A percentile compares a stretch with the other conserved stretches of the same genome.
Evolutionary conservation across 2,888 invertebrate genomes (phyloP).

Genomic region (Neoscelio sp.): DNA sequence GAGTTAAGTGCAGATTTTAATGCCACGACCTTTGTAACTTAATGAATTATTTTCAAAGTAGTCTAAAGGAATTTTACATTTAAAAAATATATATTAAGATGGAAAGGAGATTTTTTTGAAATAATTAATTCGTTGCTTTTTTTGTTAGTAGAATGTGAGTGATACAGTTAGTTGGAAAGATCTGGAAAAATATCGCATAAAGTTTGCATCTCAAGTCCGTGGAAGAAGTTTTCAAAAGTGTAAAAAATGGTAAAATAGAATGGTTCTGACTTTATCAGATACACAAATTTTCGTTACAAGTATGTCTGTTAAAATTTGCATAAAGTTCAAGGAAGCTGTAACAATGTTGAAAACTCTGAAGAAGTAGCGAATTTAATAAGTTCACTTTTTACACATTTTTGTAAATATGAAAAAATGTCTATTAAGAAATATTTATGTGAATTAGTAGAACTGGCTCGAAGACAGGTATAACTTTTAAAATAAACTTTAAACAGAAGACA

Average conservation of each 20-base stretch:
- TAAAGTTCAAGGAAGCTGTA: slow-evolving; percentile 28
- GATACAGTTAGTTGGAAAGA: slow-evolving; percentile 14
- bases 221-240: slow-evolving; percentile 23
- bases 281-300: slow-evolving; percentile 42
- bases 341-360: slow-evolving; percentile 30
- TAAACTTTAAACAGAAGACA: too few species aligned
- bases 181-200: slow-evolving; percentile 20
- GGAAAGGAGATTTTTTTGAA: too few species aligned
- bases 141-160: slow-evolving; percentile 8
- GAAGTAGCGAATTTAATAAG: slow-evolving; percentile 12
- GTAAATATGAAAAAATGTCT: slow-evolving; percentile 28
- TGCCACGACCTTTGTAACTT: too few species aligned
- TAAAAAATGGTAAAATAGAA: slow-evolving; percentile 44
- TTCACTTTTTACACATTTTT: neutral
- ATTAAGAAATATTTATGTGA: too few species aligned
- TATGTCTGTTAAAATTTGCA: slow-evolving; percentile 33
- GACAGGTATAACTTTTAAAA: too few species aligned
- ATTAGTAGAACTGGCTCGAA: too few species aligned
- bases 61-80: too few species aligned
- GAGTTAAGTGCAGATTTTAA: too few species aligned
- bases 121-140: slow-evolving; percentile 39
- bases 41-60: too few species aligned
- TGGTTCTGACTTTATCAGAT: slow-evolving; percentile 38
- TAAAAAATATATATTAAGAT: too few species aligned
- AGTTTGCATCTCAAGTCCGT: slow-evolving; percentile 13